Conservation (phyloP, 53 echinoderm and acorn worm genomes). For the Apostichopus leukothele region DNA sequence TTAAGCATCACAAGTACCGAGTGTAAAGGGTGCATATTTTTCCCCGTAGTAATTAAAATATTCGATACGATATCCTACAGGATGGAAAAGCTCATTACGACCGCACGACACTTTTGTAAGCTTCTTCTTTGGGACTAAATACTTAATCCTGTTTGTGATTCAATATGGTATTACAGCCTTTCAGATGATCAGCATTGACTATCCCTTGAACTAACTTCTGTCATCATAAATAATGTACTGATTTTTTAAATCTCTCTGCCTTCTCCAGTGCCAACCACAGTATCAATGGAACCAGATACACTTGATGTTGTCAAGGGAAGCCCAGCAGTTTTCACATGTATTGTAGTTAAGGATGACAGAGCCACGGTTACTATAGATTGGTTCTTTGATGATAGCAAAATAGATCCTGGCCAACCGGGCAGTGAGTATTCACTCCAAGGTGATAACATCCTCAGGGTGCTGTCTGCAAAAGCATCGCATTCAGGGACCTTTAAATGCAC, state of each 20-base stretch:
- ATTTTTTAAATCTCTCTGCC: background rate
- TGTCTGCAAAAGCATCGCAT: constrained; percentile 6
- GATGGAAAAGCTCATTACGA: no score
- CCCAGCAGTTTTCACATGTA: background rate
- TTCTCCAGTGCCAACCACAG: constrained; percentile 6
- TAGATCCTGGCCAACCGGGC: background rate
- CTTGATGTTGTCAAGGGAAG: background rate
- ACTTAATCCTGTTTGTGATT: no score
- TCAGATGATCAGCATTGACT: no score
- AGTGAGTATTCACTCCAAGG: background rate
- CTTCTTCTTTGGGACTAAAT: no score
- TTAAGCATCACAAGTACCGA: no score
- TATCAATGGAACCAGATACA: background rate
- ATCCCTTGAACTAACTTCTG: no score
- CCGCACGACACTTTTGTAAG: no score
- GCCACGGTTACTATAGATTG: background rate
- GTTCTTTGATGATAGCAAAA: background rate
- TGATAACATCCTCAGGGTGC: background rate
- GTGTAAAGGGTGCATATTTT: no score
- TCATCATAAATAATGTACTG: no score
- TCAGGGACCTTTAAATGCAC: constrained; percentile 18
- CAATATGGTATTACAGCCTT: no score
- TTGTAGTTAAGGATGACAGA: background rate
- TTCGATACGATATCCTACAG: no score
- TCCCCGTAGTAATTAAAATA: no score